These are phyloP conservation scores for Epizoanthus illoricatus DNA, from an alignment of 92 coral and sea anemone species.

Conservation along the genomic window DNA sequence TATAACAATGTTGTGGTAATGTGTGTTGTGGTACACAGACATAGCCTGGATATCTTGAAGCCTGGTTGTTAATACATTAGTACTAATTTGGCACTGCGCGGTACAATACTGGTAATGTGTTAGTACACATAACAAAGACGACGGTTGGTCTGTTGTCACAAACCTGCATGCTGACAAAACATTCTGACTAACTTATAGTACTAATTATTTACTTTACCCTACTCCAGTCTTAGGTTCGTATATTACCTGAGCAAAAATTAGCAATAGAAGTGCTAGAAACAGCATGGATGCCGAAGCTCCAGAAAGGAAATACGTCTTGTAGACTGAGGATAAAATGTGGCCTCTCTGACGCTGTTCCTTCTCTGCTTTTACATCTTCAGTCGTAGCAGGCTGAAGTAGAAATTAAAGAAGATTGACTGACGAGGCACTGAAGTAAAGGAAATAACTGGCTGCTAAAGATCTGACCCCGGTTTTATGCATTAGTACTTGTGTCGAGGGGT, in stretches of 20 bases:
- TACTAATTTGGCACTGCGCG: no score
- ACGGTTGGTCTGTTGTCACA: no score
- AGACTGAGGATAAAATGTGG: slow-evolving; percentile 71
- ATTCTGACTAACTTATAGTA: no score
- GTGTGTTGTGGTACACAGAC: no score
- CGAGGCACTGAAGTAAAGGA: not conserved
- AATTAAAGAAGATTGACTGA: not conserved
- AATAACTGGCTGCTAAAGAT: not conserved
- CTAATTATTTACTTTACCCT: not conserved
- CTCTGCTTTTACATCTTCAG: slow-evolving; percentile 27
- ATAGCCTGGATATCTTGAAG: no score
- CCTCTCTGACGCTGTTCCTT: slow-evolving; percentile 75
- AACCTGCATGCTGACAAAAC: no score
- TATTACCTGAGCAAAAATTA: slow-evolving; percentile 61
- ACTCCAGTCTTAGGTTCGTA: not conserved
- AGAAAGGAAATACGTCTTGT: slow-evolving; percentile 70
- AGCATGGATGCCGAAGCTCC: slow-evolving; percentile 53
- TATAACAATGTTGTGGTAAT: no score
- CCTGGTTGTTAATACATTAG: no score
- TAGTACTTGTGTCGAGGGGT: no score
- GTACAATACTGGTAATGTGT: no score
- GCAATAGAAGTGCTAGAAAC: slow-evolving; percentile 32
- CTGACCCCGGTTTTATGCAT: no score
- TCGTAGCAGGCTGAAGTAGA: slow-evolving; percentile 6
- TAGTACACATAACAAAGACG: no score